phyloP scores from a whole-genome alignment of 2,797 vertebrate genomes.

The Rhincodon typus region DNA sequence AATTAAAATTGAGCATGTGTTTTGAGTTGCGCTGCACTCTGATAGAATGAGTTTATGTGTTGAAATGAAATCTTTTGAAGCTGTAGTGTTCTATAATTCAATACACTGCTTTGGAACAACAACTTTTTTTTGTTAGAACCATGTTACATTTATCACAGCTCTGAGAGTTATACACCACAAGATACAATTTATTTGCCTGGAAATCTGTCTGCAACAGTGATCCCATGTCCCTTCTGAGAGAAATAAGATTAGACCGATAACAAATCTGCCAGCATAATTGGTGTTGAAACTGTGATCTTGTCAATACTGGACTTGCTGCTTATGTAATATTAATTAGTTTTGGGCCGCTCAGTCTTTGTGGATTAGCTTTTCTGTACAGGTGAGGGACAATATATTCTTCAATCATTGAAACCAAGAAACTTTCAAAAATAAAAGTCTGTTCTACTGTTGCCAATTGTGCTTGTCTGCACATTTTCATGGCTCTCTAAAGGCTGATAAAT shows the following conservation, averaged over 20 bases:
- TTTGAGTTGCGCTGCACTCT: neutral
- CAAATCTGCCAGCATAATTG: neutral
- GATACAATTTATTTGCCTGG: constrained; percentile 1
- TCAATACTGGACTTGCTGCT: neutral
- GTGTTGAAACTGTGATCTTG: neutral
- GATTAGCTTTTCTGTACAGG: neutral
- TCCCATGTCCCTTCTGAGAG: neutral
- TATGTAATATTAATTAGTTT: neutral
- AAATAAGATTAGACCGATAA: neutral
- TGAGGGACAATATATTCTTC: neutral
- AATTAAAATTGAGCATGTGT: neutral
- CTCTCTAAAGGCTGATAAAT: neutral
- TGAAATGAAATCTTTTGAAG: neutral
- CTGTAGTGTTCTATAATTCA: neutral
- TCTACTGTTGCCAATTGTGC: neutral
- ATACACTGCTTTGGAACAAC: neutral
- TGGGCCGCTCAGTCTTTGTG: neutral
- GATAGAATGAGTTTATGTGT: neutral
- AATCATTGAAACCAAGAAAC: neutral
- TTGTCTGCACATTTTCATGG: neutral
- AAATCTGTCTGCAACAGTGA: neutral
- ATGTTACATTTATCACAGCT: neutral
- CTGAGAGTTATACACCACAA: neutral
- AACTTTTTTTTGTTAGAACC: neutral
- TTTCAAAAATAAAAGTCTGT: neutral